Evolutionary conservation across 2,888 invertebrate genomes (phyloP), one percentile per base, ranked within the genome.

Genomic region (Xestia ashworthii): DNA sequence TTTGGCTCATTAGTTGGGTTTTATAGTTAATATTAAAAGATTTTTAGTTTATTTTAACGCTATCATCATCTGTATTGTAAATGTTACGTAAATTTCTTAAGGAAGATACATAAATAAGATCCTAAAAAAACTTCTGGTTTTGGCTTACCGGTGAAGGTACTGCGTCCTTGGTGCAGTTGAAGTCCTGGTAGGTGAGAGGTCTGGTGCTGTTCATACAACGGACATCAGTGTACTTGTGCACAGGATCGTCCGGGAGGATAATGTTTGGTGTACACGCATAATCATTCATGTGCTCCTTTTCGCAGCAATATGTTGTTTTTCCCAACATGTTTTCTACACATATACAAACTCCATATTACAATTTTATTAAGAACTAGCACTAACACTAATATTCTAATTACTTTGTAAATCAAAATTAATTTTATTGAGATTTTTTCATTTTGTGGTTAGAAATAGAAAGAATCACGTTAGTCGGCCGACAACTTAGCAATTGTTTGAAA

Each of bases 201-300:
- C 89, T 84, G 14, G 92, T 93, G 76, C 90, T 79, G 72, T 92
- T 92, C 73, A 89, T 78, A 70, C 92, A 92, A 6, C 89, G 84
- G 48, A 90, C 85, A 1, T 77, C 82, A 16, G 91, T 90, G 75
- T 88, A 87, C 11, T 88, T 86, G 19, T 90, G 89, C 0, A 91
- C 88, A 0, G 89, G 90, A 73, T 92, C 92, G 38, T 91, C 85
- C 4, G 85, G 84, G 6, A 88, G 85, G 9, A 93, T 75, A 25
- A 76, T 67, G 9, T 88, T 88, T 1, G 90, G 89, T 3, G 85
- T 81, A 53, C 92, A 93, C 1, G 48, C 83, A 1, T 75, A 69
- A 70, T 90, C 89, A 22, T 79, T 82, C 71, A 82, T 86, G 9
- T 89, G 89, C 65, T 84, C 84, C 25, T 84, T 76, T 11, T 78